Base-by-base conservation (phyloP, 2,797 vertebrate genomes). In the Dromococcyx pavoninus region DNA sequence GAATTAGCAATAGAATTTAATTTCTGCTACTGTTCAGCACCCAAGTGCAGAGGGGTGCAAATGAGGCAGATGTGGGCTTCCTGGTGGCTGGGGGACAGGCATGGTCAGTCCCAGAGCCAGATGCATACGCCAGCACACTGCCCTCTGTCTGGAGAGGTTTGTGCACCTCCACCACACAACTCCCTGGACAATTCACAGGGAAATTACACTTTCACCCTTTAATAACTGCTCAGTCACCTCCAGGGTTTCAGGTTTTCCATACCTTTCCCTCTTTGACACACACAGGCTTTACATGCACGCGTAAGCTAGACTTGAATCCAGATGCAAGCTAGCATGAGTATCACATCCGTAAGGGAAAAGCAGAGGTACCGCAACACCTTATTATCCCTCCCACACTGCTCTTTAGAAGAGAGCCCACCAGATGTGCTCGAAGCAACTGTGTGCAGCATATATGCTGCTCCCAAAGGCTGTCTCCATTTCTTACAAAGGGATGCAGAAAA, bases 321-420 rank as follows among this genome's bases (percentile, higher is more conserved):
- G 74, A 53, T n/a, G 64, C 19, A 35, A 75, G 30, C 56, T 64
- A 41, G 60, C 5, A n/a, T 0, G 1, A 60, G 33, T 16, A 17
- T 69, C 73, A 32, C 39, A 54, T 74, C 90, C 37, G 0, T 27
- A 39, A 75, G 57, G 84, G 69, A 69, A 72, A 77, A 95, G 70
- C 78, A 95, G 86, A 84, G 64, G 53, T 37, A 16, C n/a, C 79
- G 74, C 76, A 94, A 85, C 84, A 92, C 89, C 41, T 92, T 76
- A 17, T 79, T 50, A 76, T 79, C 79, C 84, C 78, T 91, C 74
- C 93, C 81, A 80, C 82, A 1, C 51, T 24, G 53, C 61, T 57
- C 17, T 72, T 79, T 16, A 66, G 70, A 46, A 77, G 14, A 73
- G 33, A 93, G 76, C 17, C 17, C 81, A 86, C 72, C 86, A 95